A percentile compares a stretch with the other conserved stretches of the same genome.
phyloP scores from a whole-genome alignment of 2,888 invertebrate species.

The Pyrrhosoma nymphula region DNA sequence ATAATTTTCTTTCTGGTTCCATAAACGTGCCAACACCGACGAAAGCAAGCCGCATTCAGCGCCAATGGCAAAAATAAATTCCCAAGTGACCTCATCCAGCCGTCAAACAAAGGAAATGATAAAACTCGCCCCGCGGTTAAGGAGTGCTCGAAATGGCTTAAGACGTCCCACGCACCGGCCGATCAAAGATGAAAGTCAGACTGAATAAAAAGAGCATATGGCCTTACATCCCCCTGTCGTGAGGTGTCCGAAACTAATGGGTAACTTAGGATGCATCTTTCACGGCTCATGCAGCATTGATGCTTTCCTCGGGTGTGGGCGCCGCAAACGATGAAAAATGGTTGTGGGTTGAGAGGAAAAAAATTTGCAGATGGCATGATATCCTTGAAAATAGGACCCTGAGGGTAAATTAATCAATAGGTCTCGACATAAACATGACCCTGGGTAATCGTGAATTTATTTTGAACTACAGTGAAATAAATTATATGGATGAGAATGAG shows the following conservation, averaged over 20 bases:
- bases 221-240: conserved; percentile 15
- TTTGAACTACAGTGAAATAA: background rate
- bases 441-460: background rate
- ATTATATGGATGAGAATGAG: background rate
- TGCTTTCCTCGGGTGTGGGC: conserved; percentile 22
- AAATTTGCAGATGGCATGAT: conserved; percentile 36
- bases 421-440: background rate
- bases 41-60: background rate
- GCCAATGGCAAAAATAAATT: conserved; percentile 50
- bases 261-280: conserved; percentile 60
- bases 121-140: conserved; percentile 31
- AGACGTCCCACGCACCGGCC: conserved; percentile 64
- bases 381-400: conserved; percentile 44
- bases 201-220: conserved; percentile 57
- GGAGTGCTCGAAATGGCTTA: conserved; percentile 66
- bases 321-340: conserved; percentile 63
- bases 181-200: conserved; percentile 65
- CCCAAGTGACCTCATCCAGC: conserved; percentile 50
- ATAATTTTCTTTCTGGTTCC: background rate
- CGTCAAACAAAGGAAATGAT: conserved; percentile 64
- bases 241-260: conserved; percentile 66
- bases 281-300: conserved; percentile 61
- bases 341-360: conserved; percentile 34
- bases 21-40: background rate
- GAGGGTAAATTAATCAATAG: conserved; percentile 46